These are phyloP conservation scores for Aphaenogaster ashmeadi DNA, from an alignment of 1,140 invertebrate species.

Conservation along the genomic window DNA sequence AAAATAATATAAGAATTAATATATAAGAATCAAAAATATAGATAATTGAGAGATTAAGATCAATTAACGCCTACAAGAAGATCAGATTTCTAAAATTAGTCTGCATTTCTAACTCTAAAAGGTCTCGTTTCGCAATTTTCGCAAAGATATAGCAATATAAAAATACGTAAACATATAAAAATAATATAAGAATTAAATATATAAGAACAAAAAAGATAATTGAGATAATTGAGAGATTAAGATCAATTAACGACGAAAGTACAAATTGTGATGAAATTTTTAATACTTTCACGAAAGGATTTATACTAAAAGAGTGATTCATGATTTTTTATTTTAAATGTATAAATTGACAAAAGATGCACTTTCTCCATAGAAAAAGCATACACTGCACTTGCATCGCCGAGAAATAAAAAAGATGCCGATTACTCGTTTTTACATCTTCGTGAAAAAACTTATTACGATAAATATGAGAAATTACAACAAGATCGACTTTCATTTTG, in stretches of 20 bases:
- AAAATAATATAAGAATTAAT: neutral
- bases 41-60: neutral
- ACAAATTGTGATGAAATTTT: neutral
- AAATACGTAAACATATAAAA: neutral
- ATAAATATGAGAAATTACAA: conserved; percentile 15
- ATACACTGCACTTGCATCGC: neutral
- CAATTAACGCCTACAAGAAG: neutral
- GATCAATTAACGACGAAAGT: neutral
- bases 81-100: too few species aligned
- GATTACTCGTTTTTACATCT: neutral
- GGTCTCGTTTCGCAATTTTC: neutral
- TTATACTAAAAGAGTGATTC: neutral
- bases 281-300: neutral
- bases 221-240: neutral
- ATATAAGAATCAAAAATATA: neutral
- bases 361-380: conserved; percentile 32
- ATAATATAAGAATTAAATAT: neutral
- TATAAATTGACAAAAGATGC: neutral
- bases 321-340: conserved; percentile 19
- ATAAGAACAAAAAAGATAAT: neutral
- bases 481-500: conserved; percentile 1
- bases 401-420: neutral
- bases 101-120: too few species aligned
- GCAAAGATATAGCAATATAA: neutral
- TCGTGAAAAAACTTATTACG: conserved; percentile 3